These are phyloP conservation scores for Sericinus montela DNA, from an alignment of 2,888 invertebrate species.

Conservation along the genomic window DNA sequence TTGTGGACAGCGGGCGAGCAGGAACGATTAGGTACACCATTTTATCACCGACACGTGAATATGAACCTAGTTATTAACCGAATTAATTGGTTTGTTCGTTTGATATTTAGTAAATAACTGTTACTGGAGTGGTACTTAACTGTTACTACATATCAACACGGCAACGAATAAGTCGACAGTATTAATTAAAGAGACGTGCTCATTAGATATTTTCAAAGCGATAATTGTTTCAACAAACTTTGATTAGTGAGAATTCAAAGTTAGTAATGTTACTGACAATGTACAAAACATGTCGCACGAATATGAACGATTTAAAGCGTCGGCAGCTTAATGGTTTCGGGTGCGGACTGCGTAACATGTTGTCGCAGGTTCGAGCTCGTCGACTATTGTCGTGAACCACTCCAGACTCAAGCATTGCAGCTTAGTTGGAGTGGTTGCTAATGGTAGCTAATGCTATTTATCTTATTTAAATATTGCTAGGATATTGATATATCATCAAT, in stretches of 20 bases:
- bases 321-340: no score
- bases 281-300: not conserved
- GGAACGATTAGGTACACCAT: constrained; percentile 11
- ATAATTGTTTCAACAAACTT: constrained; percentile 9
- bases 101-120: not conserved
- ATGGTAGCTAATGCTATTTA: no score
- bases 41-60: constrained; percentile 14
- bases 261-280: constrained; percentile 4
- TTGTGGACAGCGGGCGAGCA: constrained; percentile 21
- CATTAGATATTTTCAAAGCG: constrained; percentile 11
- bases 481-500: not conserved
- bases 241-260: not conserved
- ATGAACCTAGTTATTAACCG: constrained; percentile 7
- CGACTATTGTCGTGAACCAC: no score
- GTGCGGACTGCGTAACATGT: no score
- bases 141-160: not conserved
- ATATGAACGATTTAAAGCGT: constrained; percentile 3
- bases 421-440: no score
- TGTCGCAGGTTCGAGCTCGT: no score
- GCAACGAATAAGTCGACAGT: not conserved
- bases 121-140: not conserved
- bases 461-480: no score
- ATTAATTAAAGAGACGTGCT: constrained; percentile 10
- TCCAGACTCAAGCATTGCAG: no score
- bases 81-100: not conserved